Conservation (phyloP, 2,888 invertebrate species). For the Drosophila rubida region DNA sequence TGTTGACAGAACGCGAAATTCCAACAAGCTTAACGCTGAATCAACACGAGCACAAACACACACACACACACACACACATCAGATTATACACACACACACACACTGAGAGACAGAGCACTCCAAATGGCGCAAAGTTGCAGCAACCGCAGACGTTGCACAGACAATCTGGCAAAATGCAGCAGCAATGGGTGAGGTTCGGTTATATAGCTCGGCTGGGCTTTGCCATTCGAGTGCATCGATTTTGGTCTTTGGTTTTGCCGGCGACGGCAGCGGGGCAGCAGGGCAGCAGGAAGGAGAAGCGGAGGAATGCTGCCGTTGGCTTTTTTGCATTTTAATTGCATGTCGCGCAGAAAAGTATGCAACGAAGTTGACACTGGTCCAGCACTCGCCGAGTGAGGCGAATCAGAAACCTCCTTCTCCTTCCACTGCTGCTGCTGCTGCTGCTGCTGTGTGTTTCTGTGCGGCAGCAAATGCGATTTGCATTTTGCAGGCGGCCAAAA, state of each 20-base stretch:
- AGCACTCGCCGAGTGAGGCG: background rate
- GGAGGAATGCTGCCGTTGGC: conserved; percentile 51
- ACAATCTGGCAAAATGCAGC: conserved; percentile 48
- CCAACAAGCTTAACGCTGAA: conserved; percentile 78
- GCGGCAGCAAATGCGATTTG: conserved; percentile 70
- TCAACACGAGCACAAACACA: conserved; percentile 51
- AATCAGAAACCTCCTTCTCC: background rate
- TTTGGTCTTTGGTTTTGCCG: conserved; percentile 65
- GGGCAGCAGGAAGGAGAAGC: background rate
- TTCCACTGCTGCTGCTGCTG: background rate
- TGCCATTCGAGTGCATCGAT: conserved; percentile 73
- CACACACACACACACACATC: conserved; percentile 16
- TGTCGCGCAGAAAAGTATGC: conserved; percentile 74
- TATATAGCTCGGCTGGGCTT: conserved; percentile 33
- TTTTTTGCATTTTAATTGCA: conserved; percentile 81
- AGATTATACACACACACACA: conserved; percentile 4
- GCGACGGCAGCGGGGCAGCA: background rate
- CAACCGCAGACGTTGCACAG: conserved; percentile 75
- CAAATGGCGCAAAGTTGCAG: conserved; percentile 60
- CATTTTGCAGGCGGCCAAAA: conserved; percentile 71
- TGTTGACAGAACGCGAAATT: conserved; percentile 79
- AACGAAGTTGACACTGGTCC: conserved; percentile 56
- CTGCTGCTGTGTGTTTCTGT: background rate
- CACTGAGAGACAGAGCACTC: conserved; percentile 11
- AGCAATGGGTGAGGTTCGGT: conserved; percentile 33